Conservation (phyloP, 2,797 vertebrate species). For the Crypturellus tataupa region DNA sequence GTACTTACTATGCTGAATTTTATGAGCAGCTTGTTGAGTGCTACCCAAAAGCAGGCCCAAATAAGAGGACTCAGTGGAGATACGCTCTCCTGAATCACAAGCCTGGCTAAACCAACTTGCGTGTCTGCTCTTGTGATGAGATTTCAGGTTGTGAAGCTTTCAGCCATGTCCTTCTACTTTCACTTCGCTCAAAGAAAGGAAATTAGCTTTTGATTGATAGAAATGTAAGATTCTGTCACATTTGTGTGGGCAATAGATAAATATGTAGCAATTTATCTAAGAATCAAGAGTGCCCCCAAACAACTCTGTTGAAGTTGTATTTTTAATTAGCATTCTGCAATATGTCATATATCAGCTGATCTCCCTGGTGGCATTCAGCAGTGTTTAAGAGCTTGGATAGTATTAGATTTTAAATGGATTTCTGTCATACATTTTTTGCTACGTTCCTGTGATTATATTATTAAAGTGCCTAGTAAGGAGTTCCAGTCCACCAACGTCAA, state of each 20-base stretch:
- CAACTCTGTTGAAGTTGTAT: neutral
- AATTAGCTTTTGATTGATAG: neutral
- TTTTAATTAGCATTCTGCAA: neutral
- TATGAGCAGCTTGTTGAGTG: neutral
- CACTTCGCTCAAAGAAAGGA: neutral
- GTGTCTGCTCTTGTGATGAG: neutral
- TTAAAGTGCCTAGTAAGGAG: neutral
- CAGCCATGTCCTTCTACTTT: neutral
- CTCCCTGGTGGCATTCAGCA: neutral
- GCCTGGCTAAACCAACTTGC: neutral
- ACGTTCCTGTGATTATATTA: neutral
- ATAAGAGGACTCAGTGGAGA: neutral
- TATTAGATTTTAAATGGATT: neutral
- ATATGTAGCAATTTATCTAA: neutral
- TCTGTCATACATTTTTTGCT: neutral
- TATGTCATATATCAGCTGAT: neutral
- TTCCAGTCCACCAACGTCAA: neutral
- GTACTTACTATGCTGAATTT: slow-evolving; percentile 30
- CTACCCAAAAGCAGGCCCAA: neutral
- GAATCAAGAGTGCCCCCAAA: neutral
- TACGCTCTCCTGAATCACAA: neutral
- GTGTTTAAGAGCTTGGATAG: neutral
- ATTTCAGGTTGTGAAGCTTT: neutral
- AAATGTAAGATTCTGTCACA: neutral
- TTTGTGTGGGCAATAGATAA: neutral